Base-by-base conservation (phyloP, 2,888 invertebrate genomes). In the Rotaria magnacalcarata region DNA sequence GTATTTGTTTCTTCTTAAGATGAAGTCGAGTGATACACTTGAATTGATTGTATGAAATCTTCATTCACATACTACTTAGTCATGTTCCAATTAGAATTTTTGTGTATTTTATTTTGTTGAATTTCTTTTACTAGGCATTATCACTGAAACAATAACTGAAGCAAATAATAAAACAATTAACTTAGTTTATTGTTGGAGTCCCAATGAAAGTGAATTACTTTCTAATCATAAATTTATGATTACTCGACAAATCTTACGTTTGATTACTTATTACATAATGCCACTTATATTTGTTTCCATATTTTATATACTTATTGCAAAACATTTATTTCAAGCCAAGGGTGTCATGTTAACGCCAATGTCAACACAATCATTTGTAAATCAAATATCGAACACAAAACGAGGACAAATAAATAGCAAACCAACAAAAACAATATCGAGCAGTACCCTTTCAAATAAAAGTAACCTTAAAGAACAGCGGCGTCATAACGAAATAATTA, bases 291-390 rank as follows among this genome's bases (percentile, higher is more conserved):
- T 80, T 47, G 80, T 80, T 80, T 43, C 80, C 11, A 14, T n/a
- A 10, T 80, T 80, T 80, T 80, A 80, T 47, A 80, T 47, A 14
- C n/a, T 80, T 10, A 80, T 80, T 47, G 80, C 80, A 24, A 80
- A 47, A n/a, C 80, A 47, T 80, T 80, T 80, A 80, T 80, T 80
- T 80, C 43, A 80, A 80, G 19, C 43, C 8, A 80, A 80, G 14
- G 21, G 24, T 47, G 6, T 10, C 14, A n/a, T 80, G 14, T 11
- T 43, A 34, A 67, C 19, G 19, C 27, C 34, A 19, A 41, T 11
- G 16, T 34, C 67, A 67, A 41, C 27, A 14, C 34, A 19, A 34
- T 8, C 67, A 67, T 67, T 41, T 19, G 16, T 34, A 11, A 67
- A 67, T 67, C 34, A 67, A 27, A 7, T 67, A 34, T 0, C 67